Conservation (phyloP, 1,140 invertebrate species). For the Leptinotarsa undecemlineata region DNA sequence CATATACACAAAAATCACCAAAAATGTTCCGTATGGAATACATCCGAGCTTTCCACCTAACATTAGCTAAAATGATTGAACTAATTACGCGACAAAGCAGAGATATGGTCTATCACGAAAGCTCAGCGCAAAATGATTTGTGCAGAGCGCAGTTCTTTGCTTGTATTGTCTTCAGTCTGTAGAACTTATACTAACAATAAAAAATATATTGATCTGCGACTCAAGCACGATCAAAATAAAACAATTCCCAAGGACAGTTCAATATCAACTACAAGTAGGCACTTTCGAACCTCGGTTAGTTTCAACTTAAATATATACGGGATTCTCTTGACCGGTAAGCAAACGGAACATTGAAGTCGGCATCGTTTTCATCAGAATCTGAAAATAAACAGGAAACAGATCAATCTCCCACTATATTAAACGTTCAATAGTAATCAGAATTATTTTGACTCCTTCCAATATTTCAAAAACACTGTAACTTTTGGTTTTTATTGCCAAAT, state of each 20-base stretch:
- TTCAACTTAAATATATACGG: constrained; percentile 89
- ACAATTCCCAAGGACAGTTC: constrained; percentile 51
- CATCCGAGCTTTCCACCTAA: neutral
- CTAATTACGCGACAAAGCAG: constrained; percentile 49
- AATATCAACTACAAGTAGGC: constrained; percentile 56
- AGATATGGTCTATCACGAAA: constrained; percentile 55
- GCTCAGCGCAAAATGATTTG: constrained; percentile 45
- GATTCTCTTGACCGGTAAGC: constrained; percentile 97
- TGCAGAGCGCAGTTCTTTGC: constrained; percentile 52
- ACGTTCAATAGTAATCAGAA: too few relatives aligned
- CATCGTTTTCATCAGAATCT: constrained; percentile 99
- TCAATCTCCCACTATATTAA: too few relatives aligned
- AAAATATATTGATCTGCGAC: constrained; percentile 56
- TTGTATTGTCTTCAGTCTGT: constrained; percentile 57
- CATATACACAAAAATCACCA: too few relatives aligned
- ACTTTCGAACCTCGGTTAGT: constrained; percentile 54
- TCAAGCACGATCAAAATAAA: constrained; percentile 52
- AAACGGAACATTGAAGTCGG: constrained; percentile 99
- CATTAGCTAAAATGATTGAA: constrained; percentile 20
- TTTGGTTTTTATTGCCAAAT: too few relatives aligned
- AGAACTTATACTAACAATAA: constrained; percentile 55
- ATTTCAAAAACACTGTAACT: too few relatives aligned
- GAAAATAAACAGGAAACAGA: constrained; percentile 26
- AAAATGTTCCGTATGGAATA: neutral
- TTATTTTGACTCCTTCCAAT: too few relatives aligned